Evolutionary conservation across 2,113 vertebrate genomes (phyloP), one percentile per base, ranked within the genome.

Genomic region (Gasterosteus aculeatus): DNA sequence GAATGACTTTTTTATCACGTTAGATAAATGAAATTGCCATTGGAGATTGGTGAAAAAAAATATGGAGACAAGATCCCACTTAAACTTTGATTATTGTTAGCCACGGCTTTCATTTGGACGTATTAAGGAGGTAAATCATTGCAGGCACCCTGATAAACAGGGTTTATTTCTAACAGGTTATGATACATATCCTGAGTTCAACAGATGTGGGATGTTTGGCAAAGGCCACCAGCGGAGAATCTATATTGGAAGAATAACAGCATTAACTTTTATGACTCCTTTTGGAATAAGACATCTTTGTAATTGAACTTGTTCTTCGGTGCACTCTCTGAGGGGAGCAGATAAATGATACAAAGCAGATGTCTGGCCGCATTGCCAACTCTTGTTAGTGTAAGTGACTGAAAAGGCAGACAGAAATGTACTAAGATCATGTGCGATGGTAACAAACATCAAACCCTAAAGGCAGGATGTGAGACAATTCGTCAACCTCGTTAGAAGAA

Each of bases 121-220:
- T 68, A 75, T 79, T 69, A 86, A 87, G 65, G 81, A 87, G 62
- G 81, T 88, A 78, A 84, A 77, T 85, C 81, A 77, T 57, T 67
- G 71, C 58, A 62, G 69, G 39, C 0, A 0, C 9, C 18, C 41
- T 83, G 51, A 75, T 66, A 70, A 88, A 85, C 29, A 44, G 47
- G 15, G 1, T 59, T 69, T 26, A 26, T 26, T 26, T 26, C 22
- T 26, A 26, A 26, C 22, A 26, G 22, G 38, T 68, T 69, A 31
- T 33, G 58, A 85, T 65, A 63, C 44, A 73, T 59, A 57, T 69
- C 19, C 41, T 41, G 57, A 69, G 58, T 72, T 80, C 22, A 79
- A 72, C n/a, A 58, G 29, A 78, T 63, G 53, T 33, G 58, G 22
- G 44, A 61, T 53, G 46, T 75, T 75, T 68, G 51, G 59, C 74